A percentile compares a stretch with the other conserved stretches of the same genome.
These are phyloP conservation scores for Miniopterus natalensis DNA, from an alignment of 2,113 vertebrate species.

Conservation along the genomic window DNA sequence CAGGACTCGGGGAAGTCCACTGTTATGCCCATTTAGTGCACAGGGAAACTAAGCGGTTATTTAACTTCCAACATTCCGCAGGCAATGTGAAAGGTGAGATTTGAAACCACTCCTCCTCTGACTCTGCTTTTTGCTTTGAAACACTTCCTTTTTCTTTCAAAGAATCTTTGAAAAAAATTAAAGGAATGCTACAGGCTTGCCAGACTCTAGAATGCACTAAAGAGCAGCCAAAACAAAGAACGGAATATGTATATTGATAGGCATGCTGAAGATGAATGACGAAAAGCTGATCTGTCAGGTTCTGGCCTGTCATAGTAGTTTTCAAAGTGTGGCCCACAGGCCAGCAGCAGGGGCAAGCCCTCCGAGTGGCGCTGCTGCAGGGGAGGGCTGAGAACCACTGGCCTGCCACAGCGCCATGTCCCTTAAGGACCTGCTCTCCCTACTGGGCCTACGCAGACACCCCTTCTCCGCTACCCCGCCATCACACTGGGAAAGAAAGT, in stretches of 20 bases:
- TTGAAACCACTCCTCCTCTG: neutral
- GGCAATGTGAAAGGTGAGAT: neutral
- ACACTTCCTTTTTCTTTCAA: neutral
- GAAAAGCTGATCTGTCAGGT: neutral
- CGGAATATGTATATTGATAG: neutral
- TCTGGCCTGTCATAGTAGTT: neutral
- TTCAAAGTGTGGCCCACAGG: neutral
- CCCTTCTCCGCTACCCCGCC: neutral
- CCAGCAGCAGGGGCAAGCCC: neutral
- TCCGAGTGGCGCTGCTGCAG: neutral
- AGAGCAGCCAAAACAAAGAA: neutral
- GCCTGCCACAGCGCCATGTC: neutral
- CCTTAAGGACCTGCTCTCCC: neutral
- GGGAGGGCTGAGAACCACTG: neutral
- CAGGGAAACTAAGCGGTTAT: neutral
- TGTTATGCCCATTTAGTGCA: neutral
- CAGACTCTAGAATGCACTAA: constrained; percentile 21
- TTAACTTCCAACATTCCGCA: neutral
- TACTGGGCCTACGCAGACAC: neutral
- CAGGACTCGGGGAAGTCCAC: neutral
- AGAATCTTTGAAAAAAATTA: neutral
- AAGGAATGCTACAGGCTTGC: neutral
- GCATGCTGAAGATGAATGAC: neutral
- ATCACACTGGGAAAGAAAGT: neutral
- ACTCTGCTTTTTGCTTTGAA: neutral